Base-by-base conservation (phyloP, 2,888 invertebrate genomes). In the Nowickia ferox region DNA sequence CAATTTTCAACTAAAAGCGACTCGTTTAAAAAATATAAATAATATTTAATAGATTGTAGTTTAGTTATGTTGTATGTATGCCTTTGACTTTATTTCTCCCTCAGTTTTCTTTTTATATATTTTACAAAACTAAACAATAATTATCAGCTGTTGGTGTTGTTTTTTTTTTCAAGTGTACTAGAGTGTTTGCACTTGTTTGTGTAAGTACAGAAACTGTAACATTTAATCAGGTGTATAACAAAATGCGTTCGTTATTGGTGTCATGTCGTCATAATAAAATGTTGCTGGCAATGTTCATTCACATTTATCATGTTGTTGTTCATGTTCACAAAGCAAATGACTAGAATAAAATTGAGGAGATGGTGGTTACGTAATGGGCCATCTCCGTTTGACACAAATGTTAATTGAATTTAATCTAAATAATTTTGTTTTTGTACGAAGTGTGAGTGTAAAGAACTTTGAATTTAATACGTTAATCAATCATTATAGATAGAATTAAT, bases 151-250 rank as follows among this genome's bases (percentile, higher is more conserved):
- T 77, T 71, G 71, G 42, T 71, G 53, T 84, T 30, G 30, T 30
- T 30, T 61, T 42, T 22, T 74, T 77, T 69, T 81, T 55, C 59
- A 40, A 65, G 46, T 78, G 48, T 80, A 13, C n/a, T 44, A 6
- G 46, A 75, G 53, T 65, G 15, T 51, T 40, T 74, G 44, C 22
- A 66, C 19, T 30, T 66, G 51, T 30, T 15, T 51, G 30, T n/a
- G 17, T 63, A 15, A 17, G 9, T 9, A 10, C 40, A n/a, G 22
- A 59, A 66, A 68, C 30, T 71, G 38, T 79, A 76, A 72, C 86
- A 86, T 86, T 80, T 86, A 79, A 86, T 83, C 86, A 86, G 86
- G 86, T 86, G 83, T 72, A 86, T 65, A 79, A 57, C 13, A 75
- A 68, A 83, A 80, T 83, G 79, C 72, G 75, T 75, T 82, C 72